Base-by-base conservation (phyloP, 1,140 invertebrate genomes). In the Coenobita brevimanus region DNA sequence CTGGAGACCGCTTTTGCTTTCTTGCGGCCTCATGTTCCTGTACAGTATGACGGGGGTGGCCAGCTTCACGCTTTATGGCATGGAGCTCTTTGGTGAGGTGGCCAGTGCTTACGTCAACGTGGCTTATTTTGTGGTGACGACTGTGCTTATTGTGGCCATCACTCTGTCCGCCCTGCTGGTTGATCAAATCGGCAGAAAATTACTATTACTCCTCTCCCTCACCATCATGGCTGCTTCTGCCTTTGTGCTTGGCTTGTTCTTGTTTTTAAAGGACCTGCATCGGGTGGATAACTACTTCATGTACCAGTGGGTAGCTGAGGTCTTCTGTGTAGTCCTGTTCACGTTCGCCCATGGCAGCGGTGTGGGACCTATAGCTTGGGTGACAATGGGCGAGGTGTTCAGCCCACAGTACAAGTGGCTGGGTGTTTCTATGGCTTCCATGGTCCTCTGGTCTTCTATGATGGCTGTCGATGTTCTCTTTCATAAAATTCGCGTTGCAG, bases 181-280 rank as follows among this genome's bases (percentile, higher is more conserved):
- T 17, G 89, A 90, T 67, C 89, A 90, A 36, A 89, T 90, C 36
- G 89, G 89, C 15, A 82, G 89, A 30, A 90, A 90, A 27, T 83
- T 90, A 8, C 79, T 90, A 6, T 67, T 90, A 21, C 87, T 90
- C 15, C 88, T 90, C 38, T 90, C 89, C 8, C 88, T 90, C 57
- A 90, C 89, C 62, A 90, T 90, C 60, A 90, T 90, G 89, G 88
- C 89, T 24, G 89, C 89, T 24, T 90, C 89, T 6, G 78, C 89
- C n/a, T 90, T 90, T 69, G 88, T 88, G 41, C 88, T 90, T 0
- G 89, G 89, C 3, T 88, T 90, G 57, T 90, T 90, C 79, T 80
- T 90, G 8, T 90, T 90, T 79, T 62, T 90, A 15, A 90, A 90
- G 73, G 89, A 90, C 69, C 71, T 89, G 21, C 88, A 90, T 69